These are phyloP conservation scores for Drosophila subpulchrella DNA, from an alignment of 1,140 invertebrate genomes.

Conservation along the genomic window DNA sequence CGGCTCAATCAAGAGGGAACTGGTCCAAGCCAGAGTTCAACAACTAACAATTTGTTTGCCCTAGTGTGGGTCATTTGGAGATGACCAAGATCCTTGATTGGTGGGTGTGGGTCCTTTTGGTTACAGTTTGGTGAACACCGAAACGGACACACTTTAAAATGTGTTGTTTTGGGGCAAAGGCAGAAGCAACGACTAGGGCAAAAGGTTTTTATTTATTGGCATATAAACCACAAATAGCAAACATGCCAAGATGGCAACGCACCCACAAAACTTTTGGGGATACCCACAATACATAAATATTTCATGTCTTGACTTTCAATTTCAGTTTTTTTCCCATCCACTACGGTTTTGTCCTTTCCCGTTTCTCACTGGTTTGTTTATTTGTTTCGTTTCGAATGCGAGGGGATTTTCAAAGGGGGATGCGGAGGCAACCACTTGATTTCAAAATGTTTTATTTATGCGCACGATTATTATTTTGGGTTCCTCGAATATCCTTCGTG, in stretches of 20 bases:
- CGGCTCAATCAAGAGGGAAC: slow-evolving; percentile 69
- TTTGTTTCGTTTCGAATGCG: slow-evolving; percentile 59
- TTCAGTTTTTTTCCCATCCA: slow-evolving; percentile 54
- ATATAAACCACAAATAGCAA: slow-evolving; percentile 81
- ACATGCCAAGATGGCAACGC: slow-evolving; percentile 66
- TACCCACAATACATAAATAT: slow-evolving; percentile 74
- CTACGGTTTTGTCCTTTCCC: slow-evolving; percentile 35
- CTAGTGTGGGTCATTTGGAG: slow-evolving; percentile 57
- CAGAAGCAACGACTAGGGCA: slow-evolving; percentile 27
- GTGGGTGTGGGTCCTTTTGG: slow-evolving; percentile 33
- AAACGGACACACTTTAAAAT: slow-evolving; percentile 67
- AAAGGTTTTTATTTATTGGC: slow-evolving; percentile 81
- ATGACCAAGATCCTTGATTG: slow-evolving; percentile 16
- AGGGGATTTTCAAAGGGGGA: slow-evolving; percentile 17
- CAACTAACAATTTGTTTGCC: slow-evolving; percentile 67
- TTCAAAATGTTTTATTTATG: slow-evolving; percentile 81
- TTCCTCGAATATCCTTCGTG: slow-evolving; percentile 37
- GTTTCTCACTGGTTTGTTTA: slow-evolving; percentile 66
- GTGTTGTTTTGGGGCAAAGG: slow-evolving; percentile 49
- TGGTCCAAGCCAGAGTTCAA: slow-evolving; percentile 56
- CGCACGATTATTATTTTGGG: slow-evolving; percentile 78
- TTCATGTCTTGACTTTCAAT: slow-evolving; percentile 81
- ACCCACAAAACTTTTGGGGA: slow-evolving; percentile 54
- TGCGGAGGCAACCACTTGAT: slow-evolving; percentile 59
- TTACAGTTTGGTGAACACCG: slow-evolving; percentile 52